Percentiles rank a stretch among this genome's conserved stretches.
phyloP scores from a whole-genome alignment of 2,113 vertebrate species.

The Hydrochoerus hydrochaeris region DNA sequence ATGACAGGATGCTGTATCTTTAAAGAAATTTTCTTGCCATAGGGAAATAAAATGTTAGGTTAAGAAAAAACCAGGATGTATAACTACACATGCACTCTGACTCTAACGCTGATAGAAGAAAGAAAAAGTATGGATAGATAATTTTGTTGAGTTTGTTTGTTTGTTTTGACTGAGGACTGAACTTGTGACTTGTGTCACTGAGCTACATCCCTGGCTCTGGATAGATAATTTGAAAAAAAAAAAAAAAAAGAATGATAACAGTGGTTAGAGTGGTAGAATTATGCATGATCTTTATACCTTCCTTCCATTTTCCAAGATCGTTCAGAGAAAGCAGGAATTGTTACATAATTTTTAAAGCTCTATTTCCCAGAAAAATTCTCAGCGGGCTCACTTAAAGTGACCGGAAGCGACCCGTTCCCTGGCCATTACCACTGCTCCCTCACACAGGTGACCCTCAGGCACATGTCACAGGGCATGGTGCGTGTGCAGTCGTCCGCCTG shows the following conservation, averaged over 20 bases:
- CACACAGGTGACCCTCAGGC: rapidly evolving
- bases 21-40: neutral
- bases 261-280: neutral
- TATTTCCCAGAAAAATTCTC: constrained; percentile 8
- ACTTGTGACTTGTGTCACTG: too few relatives aligned
- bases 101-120: neutral
- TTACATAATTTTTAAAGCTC: neutral
- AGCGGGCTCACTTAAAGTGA: neutral
- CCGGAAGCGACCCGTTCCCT: neutral
- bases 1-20: neutral
- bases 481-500: neutral
- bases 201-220: too few relatives aligned
- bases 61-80: neutral
- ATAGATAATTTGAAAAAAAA: neutral
- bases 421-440: neutral
- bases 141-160: neutral
- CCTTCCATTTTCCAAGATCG: constrained; percentile 10
- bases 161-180: too few relatives aligned
- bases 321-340: constrained; percentile 38
- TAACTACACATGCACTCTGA: neutral
- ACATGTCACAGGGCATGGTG: neutral
- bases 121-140: neutral
- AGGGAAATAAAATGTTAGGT: neutral
- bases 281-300: neutral
- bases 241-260: neutral